phyloP scores from a whole-genome alignment of 2,113 vertebrate species.

The Limnothrissa miodon region DNA sequence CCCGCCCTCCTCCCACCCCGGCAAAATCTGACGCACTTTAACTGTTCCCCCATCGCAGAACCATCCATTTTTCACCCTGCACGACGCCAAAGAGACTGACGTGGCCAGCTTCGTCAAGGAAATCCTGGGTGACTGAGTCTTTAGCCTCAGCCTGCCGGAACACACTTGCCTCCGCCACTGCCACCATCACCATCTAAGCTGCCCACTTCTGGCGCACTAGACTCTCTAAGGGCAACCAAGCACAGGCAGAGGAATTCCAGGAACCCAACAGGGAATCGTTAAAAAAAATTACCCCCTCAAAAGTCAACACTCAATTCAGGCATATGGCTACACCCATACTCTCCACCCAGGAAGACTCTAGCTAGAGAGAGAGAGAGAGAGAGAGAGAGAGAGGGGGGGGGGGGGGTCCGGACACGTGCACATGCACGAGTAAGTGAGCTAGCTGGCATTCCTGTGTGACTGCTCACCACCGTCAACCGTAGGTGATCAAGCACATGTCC shows the following conservation, averaged over 20 bases:
- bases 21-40: constrained; percentile 10
- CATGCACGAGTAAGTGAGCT: background rate
- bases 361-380: background rate
- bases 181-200: background rate
- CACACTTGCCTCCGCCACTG: background rate
- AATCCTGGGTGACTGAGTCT: constrained; percentile 82
- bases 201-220: background rate
- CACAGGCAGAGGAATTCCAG: background rate
- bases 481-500: background rate
- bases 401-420: no score
- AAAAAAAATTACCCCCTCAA: background rate
- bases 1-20: background rate
- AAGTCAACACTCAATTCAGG: constrained; percentile 1
- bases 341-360: background rate
- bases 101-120: constrained; percentile 93
- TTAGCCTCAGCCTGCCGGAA: background rate
- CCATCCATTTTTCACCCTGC: constrained; percentile 91
- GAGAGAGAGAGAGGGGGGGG: background rate
- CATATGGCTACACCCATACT: background rate
- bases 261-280: background rate
- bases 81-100: constrained; percentile 95
- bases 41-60: constrained; percentile 71
- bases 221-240: background rate
- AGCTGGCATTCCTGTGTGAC: background rate
- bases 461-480: background rate